phyloP scores from a whole-genome alignment of 2,113 vertebrate genomes.

The Tympanuchus pallidicinctus region DNA sequence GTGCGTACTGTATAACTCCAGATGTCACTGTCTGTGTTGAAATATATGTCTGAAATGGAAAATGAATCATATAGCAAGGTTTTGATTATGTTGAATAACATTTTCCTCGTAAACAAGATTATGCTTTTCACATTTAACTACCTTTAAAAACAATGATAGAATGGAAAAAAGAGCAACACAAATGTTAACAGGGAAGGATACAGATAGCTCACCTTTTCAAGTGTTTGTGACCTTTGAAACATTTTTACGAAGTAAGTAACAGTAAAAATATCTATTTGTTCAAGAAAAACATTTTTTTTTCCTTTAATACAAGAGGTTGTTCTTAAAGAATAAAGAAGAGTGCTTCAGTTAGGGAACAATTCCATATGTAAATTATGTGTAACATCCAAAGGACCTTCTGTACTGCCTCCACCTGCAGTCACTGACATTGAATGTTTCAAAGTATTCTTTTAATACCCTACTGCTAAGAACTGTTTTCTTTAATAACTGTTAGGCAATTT shows the following conservation, averaged over 20 bases:
- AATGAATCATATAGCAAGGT: slow-evolving; percentile 42
- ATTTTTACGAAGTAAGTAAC: background rate
- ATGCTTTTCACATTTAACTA: background rate
- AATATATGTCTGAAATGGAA: slow-evolving; percentile 29
- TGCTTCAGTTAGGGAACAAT: background rate
- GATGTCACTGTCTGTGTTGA: slow-evolving; percentile 54
- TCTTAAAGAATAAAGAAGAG: background rate
- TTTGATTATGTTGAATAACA: slow-evolving; percentile 42
- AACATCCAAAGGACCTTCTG: background rate
- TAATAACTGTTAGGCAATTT: background rate
- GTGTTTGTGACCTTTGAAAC: background rate
- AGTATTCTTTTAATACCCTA: background rate
- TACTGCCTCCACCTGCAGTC: background rate
- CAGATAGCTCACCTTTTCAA: background rate
- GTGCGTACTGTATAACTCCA: slow-evolving; percentile 19
- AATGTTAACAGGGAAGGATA: background rate
- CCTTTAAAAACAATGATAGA: background rate
- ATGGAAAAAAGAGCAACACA: background rate
- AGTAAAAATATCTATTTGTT: background rate
- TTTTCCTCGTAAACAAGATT: slow-evolving; percentile 33
- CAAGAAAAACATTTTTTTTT: background rate
- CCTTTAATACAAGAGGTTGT: background rate
- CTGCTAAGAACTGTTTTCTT: background rate
- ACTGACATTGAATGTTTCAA: background rate
- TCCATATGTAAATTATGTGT: background rate